phyloP scores from a whole-genome alignment of 2,797 vertebrate genomes.

The Holocentrus rufus region DNA sequence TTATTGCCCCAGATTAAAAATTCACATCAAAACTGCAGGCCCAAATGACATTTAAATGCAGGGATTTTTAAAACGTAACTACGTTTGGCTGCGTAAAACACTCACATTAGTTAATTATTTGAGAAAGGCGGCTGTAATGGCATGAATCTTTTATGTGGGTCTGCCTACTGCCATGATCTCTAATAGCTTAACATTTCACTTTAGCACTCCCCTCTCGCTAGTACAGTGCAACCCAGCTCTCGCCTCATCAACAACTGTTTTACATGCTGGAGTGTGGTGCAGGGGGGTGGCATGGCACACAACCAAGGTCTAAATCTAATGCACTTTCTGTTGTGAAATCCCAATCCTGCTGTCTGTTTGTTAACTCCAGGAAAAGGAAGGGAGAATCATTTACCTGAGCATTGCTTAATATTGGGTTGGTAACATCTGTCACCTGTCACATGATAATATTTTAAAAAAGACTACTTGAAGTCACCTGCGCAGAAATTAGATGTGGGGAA shows the following conservation, averaged over 20 bases:
- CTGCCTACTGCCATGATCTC: slow-evolving; percentile 65
- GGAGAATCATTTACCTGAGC: too few relatives aligned
- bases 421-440: slow-evolving; percentile 18
- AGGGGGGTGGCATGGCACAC: slow-evolving; percentile 8
- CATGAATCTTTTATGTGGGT: slow-evolving; percentile 79
- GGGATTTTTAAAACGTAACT: slow-evolving; percentile 72
- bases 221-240: slow-evolving; percentile 47
- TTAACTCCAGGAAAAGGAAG: too few relatives aligned
- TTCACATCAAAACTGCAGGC: slow-evolving; percentile 72
- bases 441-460: slow-evolving; percentile 28
- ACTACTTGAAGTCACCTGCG: slow-evolving; percentile 48
- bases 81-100: slow-evolving; percentile 77
- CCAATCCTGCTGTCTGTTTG: background rate
- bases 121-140: slow-evolving; percentile 69
- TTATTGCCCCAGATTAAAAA: slow-evolving; percentile 74
- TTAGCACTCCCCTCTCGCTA: slow-evolving; percentile 63
- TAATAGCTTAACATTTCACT: slow-evolving; percentile 80
- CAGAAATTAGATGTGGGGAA: slow-evolving; percentile 39
- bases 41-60: slow-evolving; percentile 83
- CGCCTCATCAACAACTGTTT: slow-evolving; percentile 66
- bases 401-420: too few relatives aligned
- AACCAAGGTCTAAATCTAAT: background rate
- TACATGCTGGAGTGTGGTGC: slow-evolving; percentile 41
- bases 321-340: slow-evolving; percentile 16
- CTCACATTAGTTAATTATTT: slow-evolving; percentile 81